These are phyloP conservation scores for Caenorhabditis latens DNA, from an alignment of 1,140 invertebrate genomes.

Conservation along the genomic window DNA sequence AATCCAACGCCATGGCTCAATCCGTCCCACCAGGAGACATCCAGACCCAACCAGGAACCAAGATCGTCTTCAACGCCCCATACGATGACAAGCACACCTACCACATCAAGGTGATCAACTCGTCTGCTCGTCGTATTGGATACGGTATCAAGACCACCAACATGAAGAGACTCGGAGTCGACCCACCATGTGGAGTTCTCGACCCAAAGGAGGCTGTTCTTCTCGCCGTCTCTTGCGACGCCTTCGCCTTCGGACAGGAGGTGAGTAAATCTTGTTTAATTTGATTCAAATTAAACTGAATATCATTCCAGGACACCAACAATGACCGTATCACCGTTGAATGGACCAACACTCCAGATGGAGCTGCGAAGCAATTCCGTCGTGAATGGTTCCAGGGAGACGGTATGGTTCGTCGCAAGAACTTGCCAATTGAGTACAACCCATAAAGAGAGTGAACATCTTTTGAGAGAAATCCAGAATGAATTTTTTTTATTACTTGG, in stretches of 20 bases:
- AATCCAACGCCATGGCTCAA: too few species aligned
- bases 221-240: constrained; percentile 61
- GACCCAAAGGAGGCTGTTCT: constrained; percentile 62
- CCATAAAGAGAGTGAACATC: constrained; percentile 21
- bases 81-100: too few species aligned
- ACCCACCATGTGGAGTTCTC: constrained; percentile 59
- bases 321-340: constrained; percentile 66
- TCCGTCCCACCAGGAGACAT: too few species aligned
- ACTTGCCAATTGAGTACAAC: constrained; percentile 67
- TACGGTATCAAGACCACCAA: too few species aligned
- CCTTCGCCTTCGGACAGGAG: constrained; percentile 63
- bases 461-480: too few species aligned
- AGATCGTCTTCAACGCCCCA: too few species aligned
- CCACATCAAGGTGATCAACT: too few species aligned
- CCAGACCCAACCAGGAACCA: too few species aligned
- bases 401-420: constrained; percentile 66
- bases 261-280: too few species aligned
- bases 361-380: constrained; percentile 59
- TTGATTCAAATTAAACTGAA: too few species aligned
- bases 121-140: too few species aligned
- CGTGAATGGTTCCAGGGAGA: constrained; percentile 68
- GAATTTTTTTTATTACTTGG: too few species aligned
- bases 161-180: not conserved
- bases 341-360: constrained; percentile 64
- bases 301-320: constrained; percentile 56